Evolutionary conservation across 1,140 invertebrate species (phyloP).

Genomic region (Psix sp.): DNA sequence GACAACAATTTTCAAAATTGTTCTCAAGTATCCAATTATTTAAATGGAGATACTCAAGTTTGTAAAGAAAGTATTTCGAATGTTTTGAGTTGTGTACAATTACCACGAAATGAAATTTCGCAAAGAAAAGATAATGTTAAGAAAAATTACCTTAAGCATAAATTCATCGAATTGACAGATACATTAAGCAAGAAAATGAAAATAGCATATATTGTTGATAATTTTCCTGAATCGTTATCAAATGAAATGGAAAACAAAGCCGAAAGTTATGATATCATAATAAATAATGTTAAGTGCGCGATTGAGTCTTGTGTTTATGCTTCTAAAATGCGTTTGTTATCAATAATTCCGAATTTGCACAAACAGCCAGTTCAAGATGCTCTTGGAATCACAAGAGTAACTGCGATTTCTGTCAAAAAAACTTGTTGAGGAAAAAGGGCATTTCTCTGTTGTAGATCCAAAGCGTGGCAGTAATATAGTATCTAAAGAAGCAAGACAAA

Average conservation of each 20-base stretch:
- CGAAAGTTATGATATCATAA: slow-evolving; percentile 17
- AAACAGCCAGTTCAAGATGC: slow-evolving; percentile 9
- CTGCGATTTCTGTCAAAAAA: slow-evolving; percentile 5
- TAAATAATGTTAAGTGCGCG: slow-evolving; percentile 4
- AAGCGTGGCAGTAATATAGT: slow-evolving; percentile 1
- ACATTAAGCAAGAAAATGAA: slow-evolving; percentile 22
- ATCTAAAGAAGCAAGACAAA: slow-evolving; percentile 4
- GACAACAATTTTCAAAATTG: no score
- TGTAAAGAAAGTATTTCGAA: no score
- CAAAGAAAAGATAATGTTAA: no score
- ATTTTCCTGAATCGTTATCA: slow-evolving; percentile 5
- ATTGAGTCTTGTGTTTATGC: slow-evolving; percentile 2
- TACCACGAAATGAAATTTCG: no score
- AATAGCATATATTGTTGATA: slow-evolving; percentile 7
- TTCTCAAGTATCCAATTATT: no score
- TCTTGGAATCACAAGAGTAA: slow-evolving; percentile 7
- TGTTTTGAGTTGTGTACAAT: no score
- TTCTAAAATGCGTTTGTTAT: slow-evolving; percentile 20
- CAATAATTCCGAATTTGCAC: slow-evolving; percentile 22
- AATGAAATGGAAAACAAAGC: slow-evolving; percentile 6
- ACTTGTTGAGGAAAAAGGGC: slow-evolving; percentile 10
- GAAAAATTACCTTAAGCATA: no score
- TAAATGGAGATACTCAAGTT: no score
- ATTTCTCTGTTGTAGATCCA: not conserved
- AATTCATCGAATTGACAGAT: slow-evolving; percentile 13